These are phyloP conservation scores for Perdita meconis DNA, from an alignment of 2,888 invertebrate genomes.

Conservation along the genomic window DNA sequence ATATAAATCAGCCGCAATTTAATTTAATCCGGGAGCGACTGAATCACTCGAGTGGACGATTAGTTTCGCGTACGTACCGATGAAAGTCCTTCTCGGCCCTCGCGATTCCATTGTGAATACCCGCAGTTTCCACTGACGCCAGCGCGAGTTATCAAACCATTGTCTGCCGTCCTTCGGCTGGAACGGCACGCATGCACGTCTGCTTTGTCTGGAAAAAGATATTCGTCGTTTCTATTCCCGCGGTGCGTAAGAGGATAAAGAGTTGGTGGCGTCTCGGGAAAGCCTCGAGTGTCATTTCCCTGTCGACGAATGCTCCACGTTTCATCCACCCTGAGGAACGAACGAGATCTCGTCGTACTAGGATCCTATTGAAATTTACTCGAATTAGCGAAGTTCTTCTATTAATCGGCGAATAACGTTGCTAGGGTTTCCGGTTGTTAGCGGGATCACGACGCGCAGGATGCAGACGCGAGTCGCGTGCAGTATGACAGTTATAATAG, in stretches of 20 bases:
- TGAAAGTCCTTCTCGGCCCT: not conserved
- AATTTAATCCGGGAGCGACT: too few species aligned
- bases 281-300: too few species aligned
- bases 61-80: too few species aligned
- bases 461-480: constrained; percentile 65
- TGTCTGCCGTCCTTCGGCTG: constrained; percentile 36
- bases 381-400: not conserved
- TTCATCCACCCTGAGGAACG: too few species aligned
- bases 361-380: not conserved
- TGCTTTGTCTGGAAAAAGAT: constrained; percentile 26
- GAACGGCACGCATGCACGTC: constrained; percentile 40
- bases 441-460: constrained; percentile 64
- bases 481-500: constrained; percentile 71
- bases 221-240: not conserved
- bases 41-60: too few species aligned
- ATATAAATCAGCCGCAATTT: too few species aligned
- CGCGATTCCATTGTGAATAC: not conserved
- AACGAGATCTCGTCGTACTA: too few species aligned
- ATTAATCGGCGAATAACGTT: constrained; percentile 44
- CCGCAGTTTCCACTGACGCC: constrained; percentile 21
- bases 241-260: too few species aligned
- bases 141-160: constrained; percentile 43
- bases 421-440: constrained; percentile 58
- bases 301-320: too few species aligned
- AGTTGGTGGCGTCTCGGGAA: too few species aligned